Conservation (phyloP, 1,140 invertebrate genomes). For the Mamestra configurata region DNA sequence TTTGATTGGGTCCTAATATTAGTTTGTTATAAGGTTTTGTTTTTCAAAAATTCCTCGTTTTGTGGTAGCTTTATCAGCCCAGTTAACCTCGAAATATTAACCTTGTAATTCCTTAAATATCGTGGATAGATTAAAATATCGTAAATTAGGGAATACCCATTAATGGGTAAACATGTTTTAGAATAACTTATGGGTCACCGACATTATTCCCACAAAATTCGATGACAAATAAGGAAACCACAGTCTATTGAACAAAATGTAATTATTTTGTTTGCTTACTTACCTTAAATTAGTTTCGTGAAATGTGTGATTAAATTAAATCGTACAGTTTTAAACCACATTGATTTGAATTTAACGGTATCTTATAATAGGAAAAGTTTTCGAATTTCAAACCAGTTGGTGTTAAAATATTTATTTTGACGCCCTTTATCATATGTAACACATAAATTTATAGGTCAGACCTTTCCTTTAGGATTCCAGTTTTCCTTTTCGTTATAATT, state of each 20-base stretch:
- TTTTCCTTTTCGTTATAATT: too few relatives aligned
- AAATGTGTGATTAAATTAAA: background rate
- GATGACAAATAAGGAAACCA: conserved; percentile 39
- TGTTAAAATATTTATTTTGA: too few relatives aligned
- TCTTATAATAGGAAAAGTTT: too few relatives aligned
- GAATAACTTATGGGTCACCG: conserved; percentile 24
- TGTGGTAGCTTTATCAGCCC: background rate
- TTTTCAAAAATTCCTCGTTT: too few relatives aligned
- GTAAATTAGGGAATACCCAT: background rate
- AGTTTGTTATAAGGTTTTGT: too few relatives aligned
- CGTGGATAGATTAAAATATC: background rate
- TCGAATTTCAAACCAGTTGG: too few relatives aligned
- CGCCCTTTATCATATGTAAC: too few relatives aligned
- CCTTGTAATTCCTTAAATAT: conserved; percentile 9
- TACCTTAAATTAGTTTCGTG: background rate
- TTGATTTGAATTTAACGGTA: too few relatives aligned
- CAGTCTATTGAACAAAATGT: too few relatives aligned
- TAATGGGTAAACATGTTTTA: conserved; percentile 29
- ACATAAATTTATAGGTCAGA: too few relatives aligned
- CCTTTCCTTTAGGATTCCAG: too few relatives aligned
- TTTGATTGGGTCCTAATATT: too few relatives aligned
- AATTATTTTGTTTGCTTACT: background rate
- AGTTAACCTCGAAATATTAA: background rate
- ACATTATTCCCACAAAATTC: conserved; percentile 12
- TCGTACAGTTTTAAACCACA: background rate